Conservation (phyloP, 2,888 invertebrate genomes). For the Cephus spinipes region DNA sequence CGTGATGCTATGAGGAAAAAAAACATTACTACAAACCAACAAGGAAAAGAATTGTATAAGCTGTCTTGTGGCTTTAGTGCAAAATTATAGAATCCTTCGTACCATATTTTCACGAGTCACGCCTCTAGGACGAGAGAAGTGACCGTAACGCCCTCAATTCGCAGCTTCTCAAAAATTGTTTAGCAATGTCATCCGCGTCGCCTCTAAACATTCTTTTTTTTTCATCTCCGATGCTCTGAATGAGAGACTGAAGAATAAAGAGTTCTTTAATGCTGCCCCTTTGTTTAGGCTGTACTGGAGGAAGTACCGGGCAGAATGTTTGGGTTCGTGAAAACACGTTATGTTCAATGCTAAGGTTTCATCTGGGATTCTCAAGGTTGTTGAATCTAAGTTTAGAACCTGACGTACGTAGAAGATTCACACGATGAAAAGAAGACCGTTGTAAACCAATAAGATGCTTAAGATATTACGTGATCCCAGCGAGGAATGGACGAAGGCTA, state of each 20-base stretch:
- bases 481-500: neutral
- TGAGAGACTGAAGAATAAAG: neutral
- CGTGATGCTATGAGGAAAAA: neutral
- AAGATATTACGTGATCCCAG: neutral
- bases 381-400: conserved; percentile 27
- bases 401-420: conserved; percentile 17
- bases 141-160: neutral
- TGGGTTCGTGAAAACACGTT: conserved; percentile 11
- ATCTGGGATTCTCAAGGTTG: conserved; percentile 26
- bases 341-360: conserved; percentile 15
- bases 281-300: neutral
- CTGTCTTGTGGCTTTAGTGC: neutral
- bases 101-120: neutral
- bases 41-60: neutral
- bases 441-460: neutral
- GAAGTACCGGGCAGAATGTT: neutral
- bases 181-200: neutral
- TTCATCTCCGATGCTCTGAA: neutral
- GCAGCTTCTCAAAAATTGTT: neutral
- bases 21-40: neutral
- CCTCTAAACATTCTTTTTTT: neutral
- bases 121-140: neutral
- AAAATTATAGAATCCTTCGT: neutral
- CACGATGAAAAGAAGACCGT: neutral
- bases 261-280: neutral